These are phyloP conservation scores for Drosophila gaucha DNA, from an alignment of 2,888 invertebrate species.

Conservation along the genomic window DNA sequence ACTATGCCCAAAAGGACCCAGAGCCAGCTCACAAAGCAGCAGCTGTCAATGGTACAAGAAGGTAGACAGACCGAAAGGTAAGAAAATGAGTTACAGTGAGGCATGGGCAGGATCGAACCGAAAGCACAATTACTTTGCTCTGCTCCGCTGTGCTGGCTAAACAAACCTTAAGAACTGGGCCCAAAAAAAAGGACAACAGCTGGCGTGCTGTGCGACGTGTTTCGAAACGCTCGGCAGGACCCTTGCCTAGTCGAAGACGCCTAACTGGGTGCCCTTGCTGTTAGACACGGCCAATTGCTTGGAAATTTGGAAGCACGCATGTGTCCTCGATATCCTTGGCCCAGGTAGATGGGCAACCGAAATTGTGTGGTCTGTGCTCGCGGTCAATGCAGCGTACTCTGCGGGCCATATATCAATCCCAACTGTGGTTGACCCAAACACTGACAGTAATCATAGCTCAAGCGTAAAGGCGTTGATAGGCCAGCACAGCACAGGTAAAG, in stretches of 20 bases:
- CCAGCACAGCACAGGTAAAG: constrained; percentile 5
- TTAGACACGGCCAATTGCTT: constrained; percentile 76
- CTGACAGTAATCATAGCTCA: constrained; percentile 76
- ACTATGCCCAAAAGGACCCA: constrained; percentile 44
- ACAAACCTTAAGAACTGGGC: constrained; percentile 46
- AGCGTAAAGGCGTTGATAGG: constrained; percentile 74
- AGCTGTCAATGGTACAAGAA: constrained; percentile 64
- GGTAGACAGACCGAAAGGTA: constrained; percentile 26
- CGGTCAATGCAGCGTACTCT: too few relatives aligned
- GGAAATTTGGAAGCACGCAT: constrained; percentile 58
- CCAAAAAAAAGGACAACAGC: constrained; percentile 67
- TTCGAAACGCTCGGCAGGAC: constrained; percentile 65
- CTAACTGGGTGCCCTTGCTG: constrained; percentile 45
- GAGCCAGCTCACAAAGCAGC: constrained; percentile 47
- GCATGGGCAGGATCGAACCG: constrained; percentile 39
- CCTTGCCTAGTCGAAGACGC: constrained; percentile 14
- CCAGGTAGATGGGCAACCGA: constrained; percentile 31
- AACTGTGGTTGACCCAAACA: constrained; percentile 71
- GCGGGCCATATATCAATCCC: constrained; percentile 65
- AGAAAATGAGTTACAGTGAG: constrained; percentile 14
- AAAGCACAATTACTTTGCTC: constrained; percentile 44
- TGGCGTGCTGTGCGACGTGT: constrained; percentile 60
- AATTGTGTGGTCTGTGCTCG: constrained; percentile 69
- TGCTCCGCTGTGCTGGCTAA: constrained; percentile 50
- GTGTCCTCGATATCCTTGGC: constrained; percentile 8